A percentile compares a stretch with the other conserved stretches of the same genome.
These are phyloP conservation scores for Torymus auratus DNA, from an alignment of 2,888 invertebrate genomes.

Conservation along the genomic window DNA sequence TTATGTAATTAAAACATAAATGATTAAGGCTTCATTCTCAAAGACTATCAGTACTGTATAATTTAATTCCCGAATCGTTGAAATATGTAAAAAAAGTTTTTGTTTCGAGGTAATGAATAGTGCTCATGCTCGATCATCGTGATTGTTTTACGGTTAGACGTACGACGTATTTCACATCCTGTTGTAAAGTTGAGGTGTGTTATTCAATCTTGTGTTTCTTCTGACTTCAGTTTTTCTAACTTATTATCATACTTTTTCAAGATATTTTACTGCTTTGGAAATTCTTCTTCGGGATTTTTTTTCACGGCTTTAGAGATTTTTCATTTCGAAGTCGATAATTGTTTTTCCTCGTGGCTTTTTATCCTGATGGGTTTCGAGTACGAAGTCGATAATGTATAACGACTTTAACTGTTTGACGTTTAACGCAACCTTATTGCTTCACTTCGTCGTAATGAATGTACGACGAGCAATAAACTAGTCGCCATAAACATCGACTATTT, in stretches of 20 bases:
- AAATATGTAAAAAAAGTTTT: constrained; percentile 2
- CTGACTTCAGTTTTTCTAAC: constrained; percentile 6
- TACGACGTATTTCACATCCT: constrained; percentile 43
- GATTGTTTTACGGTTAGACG: constrained; percentile 33
- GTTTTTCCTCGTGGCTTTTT: neutral
- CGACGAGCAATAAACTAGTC: constrained; percentile 1
- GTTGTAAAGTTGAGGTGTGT: constrained; percentile 28
- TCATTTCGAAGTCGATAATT: neutral
- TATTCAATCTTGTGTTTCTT: constrained; percentile 24
- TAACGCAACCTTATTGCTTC: neutral
- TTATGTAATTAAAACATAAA: no score
- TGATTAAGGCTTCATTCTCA: no score
- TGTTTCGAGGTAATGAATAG: constrained; percentile 23
- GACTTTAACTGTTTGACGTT: neutral
- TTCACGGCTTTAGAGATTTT: no score
- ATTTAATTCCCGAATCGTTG: no score
- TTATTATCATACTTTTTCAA: constrained; percentile 24
- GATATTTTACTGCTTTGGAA: neutral
- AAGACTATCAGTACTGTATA: no score
- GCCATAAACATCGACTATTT: constrained; percentile 19
- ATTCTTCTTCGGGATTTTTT: no score
- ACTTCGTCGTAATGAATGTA: neutral
- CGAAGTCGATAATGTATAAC: neutral
- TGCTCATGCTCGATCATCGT: constrained; percentile 19
- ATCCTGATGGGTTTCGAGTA: neutral